Percentiles rank a stretch among this genome's conserved stretches.
Evolutionary conservation across 2,113 vertebrate genomes (phyloP).

Genomic region (Sylvia atricapilla): DNA sequence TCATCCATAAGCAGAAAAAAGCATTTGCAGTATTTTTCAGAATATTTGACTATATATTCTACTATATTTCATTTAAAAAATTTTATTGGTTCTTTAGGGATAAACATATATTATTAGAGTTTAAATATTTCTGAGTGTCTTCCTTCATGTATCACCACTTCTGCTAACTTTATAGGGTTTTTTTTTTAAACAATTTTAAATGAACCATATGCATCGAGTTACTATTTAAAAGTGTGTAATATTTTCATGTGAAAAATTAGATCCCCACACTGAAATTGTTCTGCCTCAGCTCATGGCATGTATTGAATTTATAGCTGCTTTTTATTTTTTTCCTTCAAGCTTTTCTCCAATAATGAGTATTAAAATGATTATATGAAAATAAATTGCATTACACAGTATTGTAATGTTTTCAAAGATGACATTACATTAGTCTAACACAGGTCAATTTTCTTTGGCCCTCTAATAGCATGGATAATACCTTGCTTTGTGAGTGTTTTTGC

Average conservation of each 20-base stretch:
- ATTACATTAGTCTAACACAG: slow-evolving; percentile 61
- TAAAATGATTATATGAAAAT: slow-evolving; percentile 66
- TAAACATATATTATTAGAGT: background rate
- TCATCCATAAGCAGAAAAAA: background rate
- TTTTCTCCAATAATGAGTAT: slow-evolving; percentile 61
- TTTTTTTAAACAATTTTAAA: background rate
- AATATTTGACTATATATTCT: background rate
- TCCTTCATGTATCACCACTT: background rate
- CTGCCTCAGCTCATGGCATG: background rate
- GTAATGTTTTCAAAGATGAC: slow-evolving; percentile 65
- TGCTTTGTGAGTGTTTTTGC: slow-evolving; percentile 51
- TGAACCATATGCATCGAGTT: background rate
- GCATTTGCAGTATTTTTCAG: rapidly evolving
- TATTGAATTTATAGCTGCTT: slow-evolving; percentile 28
- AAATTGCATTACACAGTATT: slow-evolving; percentile 60
- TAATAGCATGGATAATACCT: slow-evolving; percentile 59
- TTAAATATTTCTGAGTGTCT: background rate
- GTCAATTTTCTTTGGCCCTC: slow-evolving; percentile 48
- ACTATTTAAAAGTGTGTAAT: background rate
- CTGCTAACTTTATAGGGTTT: background rate
- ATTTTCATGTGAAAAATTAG: background rate
- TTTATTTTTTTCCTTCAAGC: slow-evolving; percentile 38
- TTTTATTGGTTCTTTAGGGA: background rate
- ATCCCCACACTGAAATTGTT: background rate
- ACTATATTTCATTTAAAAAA: background rate